Evolutionary conservation across 53 echinoderm and acorn worm genomes (phyloP).

Genomic region (Henricia sp.): DNA sequence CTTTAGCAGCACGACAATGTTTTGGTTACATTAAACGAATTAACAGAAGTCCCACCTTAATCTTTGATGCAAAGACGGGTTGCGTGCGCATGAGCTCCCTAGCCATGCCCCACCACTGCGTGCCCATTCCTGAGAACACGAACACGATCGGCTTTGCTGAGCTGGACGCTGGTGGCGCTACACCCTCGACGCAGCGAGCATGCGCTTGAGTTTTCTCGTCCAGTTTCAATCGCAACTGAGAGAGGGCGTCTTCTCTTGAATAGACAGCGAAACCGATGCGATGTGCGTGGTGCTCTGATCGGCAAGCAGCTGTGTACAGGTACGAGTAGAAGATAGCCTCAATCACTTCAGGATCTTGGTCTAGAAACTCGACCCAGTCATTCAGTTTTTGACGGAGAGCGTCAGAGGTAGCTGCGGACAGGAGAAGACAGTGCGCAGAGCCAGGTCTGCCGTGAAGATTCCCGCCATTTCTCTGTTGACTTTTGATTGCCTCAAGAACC

Average conservation of each 20-base stretch:
- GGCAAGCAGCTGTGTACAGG: slow-evolving; percentile 40
- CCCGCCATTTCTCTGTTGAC: no score
- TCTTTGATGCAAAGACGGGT: slow-evolving; percentile 31
- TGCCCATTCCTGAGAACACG: slow-evolving; percentile 70
- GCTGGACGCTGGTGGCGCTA: neutral
- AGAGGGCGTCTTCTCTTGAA: slow-evolving; percentile 46
- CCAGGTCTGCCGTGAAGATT: no score
- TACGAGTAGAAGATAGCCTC: neutral
- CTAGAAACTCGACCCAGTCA: slow-evolving; percentile 43
- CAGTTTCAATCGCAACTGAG: slow-evolving; percentile 19
- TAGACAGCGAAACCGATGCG: slow-evolving; percentile 33
- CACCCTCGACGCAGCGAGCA: slow-evolving; percentile 31
- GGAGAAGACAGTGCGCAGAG: no score
- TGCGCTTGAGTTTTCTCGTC: neutral
- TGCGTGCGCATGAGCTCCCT: slow-evolving; percentile 57
- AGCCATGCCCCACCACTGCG: slow-evolving; percentile 74
- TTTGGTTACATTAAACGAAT: no score
- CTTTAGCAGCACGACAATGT: no score
- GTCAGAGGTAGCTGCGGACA: neutral
- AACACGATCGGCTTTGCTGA: slow-evolving; percentile 35
- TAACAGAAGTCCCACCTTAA: slow-evolving; percentile 58
- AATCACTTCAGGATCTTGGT: neutral
- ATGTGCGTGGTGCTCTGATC: slow-evolving; percentile 53
- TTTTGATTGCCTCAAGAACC: slow-evolving; percentile 47
- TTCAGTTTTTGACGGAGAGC: slow-evolving; percentile 24